A percentile compares a stretch with the other conserved stretches of the same genome.
phyloP scores from a whole-genome alignment of 2,888 invertebrate genomes.

The Cyclophora punctaria region DNA sequence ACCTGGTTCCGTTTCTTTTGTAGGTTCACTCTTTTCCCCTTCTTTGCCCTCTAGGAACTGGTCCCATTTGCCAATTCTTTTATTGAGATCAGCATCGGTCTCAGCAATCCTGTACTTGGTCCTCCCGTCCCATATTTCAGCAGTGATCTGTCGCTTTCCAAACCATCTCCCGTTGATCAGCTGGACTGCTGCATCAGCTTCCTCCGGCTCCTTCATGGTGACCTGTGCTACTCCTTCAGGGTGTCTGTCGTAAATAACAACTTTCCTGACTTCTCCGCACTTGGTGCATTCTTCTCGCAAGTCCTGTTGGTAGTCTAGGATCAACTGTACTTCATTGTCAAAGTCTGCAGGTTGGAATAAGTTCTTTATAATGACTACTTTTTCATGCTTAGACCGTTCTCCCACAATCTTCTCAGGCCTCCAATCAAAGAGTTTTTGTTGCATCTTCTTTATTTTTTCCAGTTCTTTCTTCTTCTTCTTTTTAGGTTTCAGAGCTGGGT shows the following conservation, averaged over 20 bases:
- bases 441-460: slow-evolving; percentile 92
- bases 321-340: slow-evolving; percentile 89
- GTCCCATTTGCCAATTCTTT: slow-evolving; percentile 91
- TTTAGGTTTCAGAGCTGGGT: slow-evolving; percentile 94
- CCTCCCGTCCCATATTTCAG: slow-evolving; percentile 96
- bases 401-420: slow-evolving; percentile 92
- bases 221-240: slow-evolving; percentile 96
- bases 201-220: slow-evolving; percentile 90
- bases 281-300: slow-evolving; percentile 91
- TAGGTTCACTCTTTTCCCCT: slow-evolving; percentile 10
- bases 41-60: slow-evolving; percentile 81
- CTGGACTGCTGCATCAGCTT: slow-evolving; percentile 91
- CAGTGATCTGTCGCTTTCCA: slow-evolving; percentile 87
- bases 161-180: slow-evolving; percentile 94
- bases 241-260: slow-evolving; percentile 93
- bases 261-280: slow-evolving; percentile 93
- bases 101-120: slow-evolving; percentile 94
- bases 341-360: slow-evolving; percentile 92
- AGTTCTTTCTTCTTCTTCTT: slow-evolving; percentile 91
- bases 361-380: slow-evolving; percentile 94
- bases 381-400: slow-evolving; percentile 90
- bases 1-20: neutral
- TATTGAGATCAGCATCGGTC: slow-evolving; percentile 89
- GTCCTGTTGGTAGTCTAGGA: slow-evolving; percentile 94
- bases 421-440: slow-evolving; percentile 98